phyloP scores from a whole-genome alignment of 2,113 vertebrate species.

The Melanerpes aurifrons region DNA sequence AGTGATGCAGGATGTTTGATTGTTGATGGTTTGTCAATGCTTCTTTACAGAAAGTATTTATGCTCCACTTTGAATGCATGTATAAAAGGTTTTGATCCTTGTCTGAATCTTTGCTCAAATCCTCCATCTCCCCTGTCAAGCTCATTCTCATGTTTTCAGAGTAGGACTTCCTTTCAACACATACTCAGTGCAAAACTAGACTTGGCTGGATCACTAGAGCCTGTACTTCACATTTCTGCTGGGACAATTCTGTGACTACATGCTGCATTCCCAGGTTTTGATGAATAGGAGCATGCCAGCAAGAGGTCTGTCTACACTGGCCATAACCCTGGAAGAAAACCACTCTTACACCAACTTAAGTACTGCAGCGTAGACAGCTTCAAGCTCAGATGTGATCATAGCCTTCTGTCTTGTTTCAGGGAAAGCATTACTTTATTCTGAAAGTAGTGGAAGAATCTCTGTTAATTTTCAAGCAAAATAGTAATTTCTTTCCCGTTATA shows the following conservation, averaged over 20 bases:
- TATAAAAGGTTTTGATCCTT: background rate
- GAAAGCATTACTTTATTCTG: background rate
- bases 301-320: background rate
- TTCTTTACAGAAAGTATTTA: background rate
- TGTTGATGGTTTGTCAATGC: background rate
- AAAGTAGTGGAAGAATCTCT: background rate
- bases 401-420: background rate
- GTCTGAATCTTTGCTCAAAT: background rate
- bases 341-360: background rate
- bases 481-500: background rate
- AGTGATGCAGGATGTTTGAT: background rate
- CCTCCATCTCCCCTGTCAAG: background rate
- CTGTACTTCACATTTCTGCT: background rate
- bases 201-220: background rate
- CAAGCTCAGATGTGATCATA: background rate
- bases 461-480: background rate
- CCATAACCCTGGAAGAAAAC: background rate
- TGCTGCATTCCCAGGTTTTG: background rate
- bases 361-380: background rate
- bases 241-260: background rate
- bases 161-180: background rate
- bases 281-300: background rate
- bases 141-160: background rate
- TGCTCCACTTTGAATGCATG: background rate
- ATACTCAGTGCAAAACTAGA: background rate